Percentiles rank a stretch among this genome's conserved stretches.
Conservation (phyloP, 2,888 invertebrate species). For the Oxycera nigricornis region DNA sequence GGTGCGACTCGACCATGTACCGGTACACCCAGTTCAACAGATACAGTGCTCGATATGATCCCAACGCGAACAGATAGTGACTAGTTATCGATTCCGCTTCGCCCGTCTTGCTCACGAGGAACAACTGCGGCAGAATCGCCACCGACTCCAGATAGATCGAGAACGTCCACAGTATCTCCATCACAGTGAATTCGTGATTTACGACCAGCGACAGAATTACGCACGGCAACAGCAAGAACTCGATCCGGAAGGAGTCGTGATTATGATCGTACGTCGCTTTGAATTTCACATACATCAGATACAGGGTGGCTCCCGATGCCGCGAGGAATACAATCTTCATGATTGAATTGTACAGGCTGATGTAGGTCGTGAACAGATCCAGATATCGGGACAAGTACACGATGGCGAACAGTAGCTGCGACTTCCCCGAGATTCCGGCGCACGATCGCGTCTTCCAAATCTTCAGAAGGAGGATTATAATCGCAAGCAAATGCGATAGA, state of each 20-base stretch:
- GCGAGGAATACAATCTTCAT: constrained; percentile 95
- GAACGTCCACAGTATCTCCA: constrained; percentile 99
- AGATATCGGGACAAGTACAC: constrained; percentile 94
- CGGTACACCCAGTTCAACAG: constrained; percentile 95
- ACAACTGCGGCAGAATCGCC: constrained; percentile 97
- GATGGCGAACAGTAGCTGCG: constrained; percentile 92
- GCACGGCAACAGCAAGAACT: constrained; percentile 90
- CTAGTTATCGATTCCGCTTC: constrained; percentile 99
- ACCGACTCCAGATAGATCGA: constrained; percentile 99
- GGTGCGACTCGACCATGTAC: constrained; percentile 91
- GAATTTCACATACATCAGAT: constrained; percentile 96
- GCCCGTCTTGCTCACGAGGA: constrained; percentile 97
- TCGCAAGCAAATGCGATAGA: constrained; percentile 95
- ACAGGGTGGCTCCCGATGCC: constrained; percentile 89
- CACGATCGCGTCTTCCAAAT: constrained; percentile 99
- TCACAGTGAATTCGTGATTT: constrained; percentile 91
- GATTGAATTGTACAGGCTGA: constrained; percentile 92
- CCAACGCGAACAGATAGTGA: constrained; percentile 92
- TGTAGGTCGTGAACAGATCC: constrained; percentile 92
- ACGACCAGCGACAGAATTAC: constrained; percentile 86
- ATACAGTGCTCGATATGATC: constrained; percentile 89
- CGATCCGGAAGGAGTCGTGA: constrained; percentile 97
- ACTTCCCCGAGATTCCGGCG: constrained; percentile 98
- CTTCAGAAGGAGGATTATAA: constrained; percentile 92
- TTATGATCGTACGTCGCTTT: constrained; percentile 97